Evolutionary conservation across 2,797 vertebrate species (phyloP).

Genomic region (Sebastes matsubarae): DNA sequence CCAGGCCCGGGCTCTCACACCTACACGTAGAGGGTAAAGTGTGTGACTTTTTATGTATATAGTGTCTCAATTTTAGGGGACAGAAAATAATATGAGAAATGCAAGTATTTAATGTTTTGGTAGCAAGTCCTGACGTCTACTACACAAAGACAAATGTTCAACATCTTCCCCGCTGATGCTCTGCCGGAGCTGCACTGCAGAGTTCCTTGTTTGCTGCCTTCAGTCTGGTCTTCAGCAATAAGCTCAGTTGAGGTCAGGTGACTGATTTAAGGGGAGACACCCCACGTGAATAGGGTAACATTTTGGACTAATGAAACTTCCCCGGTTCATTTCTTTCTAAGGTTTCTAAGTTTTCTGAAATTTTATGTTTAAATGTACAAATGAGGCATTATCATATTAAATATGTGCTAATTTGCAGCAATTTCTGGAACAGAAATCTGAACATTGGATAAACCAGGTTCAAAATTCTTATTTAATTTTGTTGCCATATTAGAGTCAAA

Average conservation of each 20-base stretch:
- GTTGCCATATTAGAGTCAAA: no score
- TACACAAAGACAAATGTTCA: background rate
- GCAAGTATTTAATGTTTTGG: background rate
- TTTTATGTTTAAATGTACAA: no score
- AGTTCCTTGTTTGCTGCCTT: background rate
- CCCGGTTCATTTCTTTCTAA: no score
- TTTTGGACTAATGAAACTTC: no score
- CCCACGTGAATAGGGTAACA: background rate
- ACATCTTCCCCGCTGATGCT: background rate
- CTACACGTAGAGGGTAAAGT: constrained; percentile 61
- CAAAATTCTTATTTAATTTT: no score
- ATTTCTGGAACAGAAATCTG: no score
- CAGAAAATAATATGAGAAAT: background rate
- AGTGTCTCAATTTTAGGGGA: background rate
- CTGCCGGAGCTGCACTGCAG: background rate
- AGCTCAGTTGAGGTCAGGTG: background rate
- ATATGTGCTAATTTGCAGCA: no score
- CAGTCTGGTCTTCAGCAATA: background rate
- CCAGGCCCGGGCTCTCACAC: constrained; percentile 83
- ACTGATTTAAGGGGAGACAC: background rate
- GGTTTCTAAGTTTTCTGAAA: no score
- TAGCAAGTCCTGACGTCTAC: background rate
- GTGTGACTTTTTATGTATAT: background rate
- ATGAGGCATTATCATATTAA: no score
- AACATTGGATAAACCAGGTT: no score